These are phyloP conservation scores for Chorisops tibialis DNA, from an alignment of 2,888 invertebrate species.

Conservation along the genomic window DNA sequence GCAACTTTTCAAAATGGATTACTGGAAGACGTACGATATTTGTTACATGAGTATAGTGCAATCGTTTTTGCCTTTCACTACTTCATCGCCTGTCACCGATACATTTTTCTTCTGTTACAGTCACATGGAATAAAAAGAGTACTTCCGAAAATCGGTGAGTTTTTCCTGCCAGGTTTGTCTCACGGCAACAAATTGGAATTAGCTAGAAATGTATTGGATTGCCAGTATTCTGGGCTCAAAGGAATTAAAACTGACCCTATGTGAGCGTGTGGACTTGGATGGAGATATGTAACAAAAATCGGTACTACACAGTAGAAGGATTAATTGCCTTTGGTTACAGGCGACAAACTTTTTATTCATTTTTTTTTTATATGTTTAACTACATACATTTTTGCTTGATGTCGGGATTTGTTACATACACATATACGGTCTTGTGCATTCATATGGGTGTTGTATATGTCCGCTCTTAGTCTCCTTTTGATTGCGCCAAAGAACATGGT, in stretches of 20 bases:
- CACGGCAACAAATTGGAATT: conserved; percentile 6
- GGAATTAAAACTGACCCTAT: neutral
- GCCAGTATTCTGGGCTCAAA: neutral
- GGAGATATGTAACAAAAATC: neutral
- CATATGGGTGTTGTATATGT: neutral
- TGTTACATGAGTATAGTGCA: too few species aligned
- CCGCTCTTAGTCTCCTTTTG: conserved; percentile 16
- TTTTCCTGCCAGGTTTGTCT: neutral
- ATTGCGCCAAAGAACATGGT: conserved; percentile 29
- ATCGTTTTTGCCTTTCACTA: too few species aligned
- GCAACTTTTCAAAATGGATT: too few species aligned
- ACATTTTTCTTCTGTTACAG: too few species aligned
- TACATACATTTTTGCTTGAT: neutral
- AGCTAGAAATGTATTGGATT: conserved; percentile 4
- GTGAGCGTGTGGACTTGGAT: neutral
- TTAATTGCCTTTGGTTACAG: conserved; percentile 29
- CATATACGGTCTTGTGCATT: neutral
- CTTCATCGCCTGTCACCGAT: too few species aligned
- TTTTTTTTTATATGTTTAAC: neutral
- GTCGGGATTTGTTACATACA: neutral
- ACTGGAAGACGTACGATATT: too few species aligned
- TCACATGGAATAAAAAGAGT: too few species aligned
- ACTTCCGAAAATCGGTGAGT: too few species aligned
- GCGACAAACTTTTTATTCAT: conserved; percentile 7
- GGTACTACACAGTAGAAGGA: conserved; percentile 21